These are phyloP conservation scores for Salmo trutta DNA, from an alignment of 2,797 vertebrate species.

Conservation along the genomic window DNA sequence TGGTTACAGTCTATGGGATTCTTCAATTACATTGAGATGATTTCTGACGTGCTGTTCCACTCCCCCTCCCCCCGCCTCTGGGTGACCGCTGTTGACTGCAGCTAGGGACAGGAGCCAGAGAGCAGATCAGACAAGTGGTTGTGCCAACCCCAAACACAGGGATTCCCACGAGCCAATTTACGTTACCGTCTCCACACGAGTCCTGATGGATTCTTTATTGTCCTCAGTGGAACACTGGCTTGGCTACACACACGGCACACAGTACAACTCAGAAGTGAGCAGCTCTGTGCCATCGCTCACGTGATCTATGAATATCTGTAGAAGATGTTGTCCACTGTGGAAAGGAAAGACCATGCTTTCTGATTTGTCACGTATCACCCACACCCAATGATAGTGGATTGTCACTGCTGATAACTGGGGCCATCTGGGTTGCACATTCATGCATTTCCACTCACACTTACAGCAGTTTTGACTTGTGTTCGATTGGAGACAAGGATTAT, in stretches of 20 bases:
- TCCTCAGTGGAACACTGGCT: constrained; percentile 6
- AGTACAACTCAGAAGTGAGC: not conserved
- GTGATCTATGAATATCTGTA: constrained; percentile 13
- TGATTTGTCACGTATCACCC: not conserved
- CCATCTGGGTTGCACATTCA: constrained; percentile 10
- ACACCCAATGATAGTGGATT: constrained; percentile 1
- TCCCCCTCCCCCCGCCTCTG: not conserved
- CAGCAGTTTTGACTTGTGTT: constrained; percentile 4
- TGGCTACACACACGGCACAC: not conserved
- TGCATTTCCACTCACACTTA: constrained; percentile 27
- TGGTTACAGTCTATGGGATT: too few species aligned
- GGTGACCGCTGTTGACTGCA: not conserved
- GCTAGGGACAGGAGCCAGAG: not conserved
- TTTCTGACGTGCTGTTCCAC: not conserved
- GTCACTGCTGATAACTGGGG: constrained; percentile 35
- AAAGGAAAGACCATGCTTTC: constrained; percentile 8
- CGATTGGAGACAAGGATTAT: not conserved
- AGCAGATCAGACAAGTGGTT: not conserved
- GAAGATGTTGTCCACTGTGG: constrained; percentile 20
- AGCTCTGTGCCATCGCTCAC: not conserved
- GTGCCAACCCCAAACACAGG: not conserved
- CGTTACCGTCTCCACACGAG: not conserved
- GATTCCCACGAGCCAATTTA: not conserved
- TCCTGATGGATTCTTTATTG: not conserved
- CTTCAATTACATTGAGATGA: too few species aligned